phyloP scores from a whole-genome alignment of 2,113 vertebrate species.

The Coturnix japonica region DNA sequence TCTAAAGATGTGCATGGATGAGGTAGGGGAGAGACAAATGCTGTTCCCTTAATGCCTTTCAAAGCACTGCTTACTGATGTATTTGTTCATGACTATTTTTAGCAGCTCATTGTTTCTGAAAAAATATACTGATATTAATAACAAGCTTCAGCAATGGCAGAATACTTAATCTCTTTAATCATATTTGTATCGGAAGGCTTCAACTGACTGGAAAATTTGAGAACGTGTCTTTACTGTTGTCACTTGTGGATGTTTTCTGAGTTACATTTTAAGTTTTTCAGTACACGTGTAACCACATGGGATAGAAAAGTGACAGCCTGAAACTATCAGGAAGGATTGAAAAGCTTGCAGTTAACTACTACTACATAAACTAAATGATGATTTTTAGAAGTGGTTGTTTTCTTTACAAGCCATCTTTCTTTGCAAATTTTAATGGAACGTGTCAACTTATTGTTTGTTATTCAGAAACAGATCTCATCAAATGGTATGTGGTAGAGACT shows the following conservation, averaged over 20 bases:
- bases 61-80: not conserved
- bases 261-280: not conserved
- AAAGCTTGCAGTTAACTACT: not conserved
- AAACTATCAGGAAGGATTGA: not conserved
- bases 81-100: not conserved
- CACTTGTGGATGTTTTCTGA: not conserved
- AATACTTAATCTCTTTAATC: not conserved
- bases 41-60: not conserved
- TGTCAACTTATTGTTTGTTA: not conserved
- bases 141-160: not conserved
- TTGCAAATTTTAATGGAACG: not conserved
- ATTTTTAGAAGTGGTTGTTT: conserved; percentile 23
- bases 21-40: not conserved
- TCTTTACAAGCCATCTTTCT: not conserved
- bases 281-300: not conserved
- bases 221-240: not conserved
- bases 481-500: not conserved
- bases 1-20: not conserved
- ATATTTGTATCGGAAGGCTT: not conserved
- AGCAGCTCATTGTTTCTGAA: not conserved
- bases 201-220: not conserved
- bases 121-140: not conserved
- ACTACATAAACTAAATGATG: not conserved
- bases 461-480: conserved; percentile 5
- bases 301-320: not conserved